A percentile compares a stretch with the other conserved stretches of the same genome.
These are phyloP conservation scores for Crocidura indochinensis DNA, from an alignment of 2,797 vertebrate genomes.

Conservation along the genomic window DNA sequence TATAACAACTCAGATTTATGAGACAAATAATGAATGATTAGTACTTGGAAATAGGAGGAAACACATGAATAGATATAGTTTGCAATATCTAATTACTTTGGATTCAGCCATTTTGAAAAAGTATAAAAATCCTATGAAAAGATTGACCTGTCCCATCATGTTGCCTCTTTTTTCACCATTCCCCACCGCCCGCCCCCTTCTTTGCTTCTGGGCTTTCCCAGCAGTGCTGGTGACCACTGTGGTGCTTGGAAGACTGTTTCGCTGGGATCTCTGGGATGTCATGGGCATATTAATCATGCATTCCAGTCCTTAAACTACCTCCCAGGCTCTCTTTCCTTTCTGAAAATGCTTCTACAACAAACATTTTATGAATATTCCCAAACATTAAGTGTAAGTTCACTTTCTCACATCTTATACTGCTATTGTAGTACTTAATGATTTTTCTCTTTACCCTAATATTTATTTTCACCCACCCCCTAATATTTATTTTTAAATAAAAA, in stretches of 20 bases:
- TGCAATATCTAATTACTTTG: constrained; percentile 56
- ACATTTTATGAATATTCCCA: constrained; percentile 53
- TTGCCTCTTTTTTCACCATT: not conserved
- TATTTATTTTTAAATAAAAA: constrained; percentile 41
- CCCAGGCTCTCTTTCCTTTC: too few relatives aligned
- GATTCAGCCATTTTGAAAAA: constrained; percentile 40
- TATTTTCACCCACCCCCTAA: constrained; percentile 16
- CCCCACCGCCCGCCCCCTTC: not conserved
- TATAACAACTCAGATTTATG: constrained; percentile 57
- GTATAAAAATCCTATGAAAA: constrained; percentile 25
- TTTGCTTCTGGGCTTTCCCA: too few relatives aligned
- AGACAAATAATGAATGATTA: constrained; percentile 48
- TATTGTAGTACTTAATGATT: constrained; percentile 32
- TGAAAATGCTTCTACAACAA: constrained; percentile 56
- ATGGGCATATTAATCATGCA: too few relatives aligned
- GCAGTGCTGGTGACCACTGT: too few relatives aligned
- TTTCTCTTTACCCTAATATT: too few relatives aligned
- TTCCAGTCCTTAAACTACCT: too few relatives aligned
- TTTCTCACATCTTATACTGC: not conserved
- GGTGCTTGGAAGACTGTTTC: too few relatives aligned
- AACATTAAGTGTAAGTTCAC: not conserved
- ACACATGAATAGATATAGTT: constrained; percentile 57
- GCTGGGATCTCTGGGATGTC: too few relatives aligned
- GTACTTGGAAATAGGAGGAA: constrained; percentile 61
- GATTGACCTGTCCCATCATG: not conserved